These are phyloP conservation scores for Cotesia congregata DNA, from an alignment of 2,888 invertebrate species.

Conservation along the genomic window DNA sequence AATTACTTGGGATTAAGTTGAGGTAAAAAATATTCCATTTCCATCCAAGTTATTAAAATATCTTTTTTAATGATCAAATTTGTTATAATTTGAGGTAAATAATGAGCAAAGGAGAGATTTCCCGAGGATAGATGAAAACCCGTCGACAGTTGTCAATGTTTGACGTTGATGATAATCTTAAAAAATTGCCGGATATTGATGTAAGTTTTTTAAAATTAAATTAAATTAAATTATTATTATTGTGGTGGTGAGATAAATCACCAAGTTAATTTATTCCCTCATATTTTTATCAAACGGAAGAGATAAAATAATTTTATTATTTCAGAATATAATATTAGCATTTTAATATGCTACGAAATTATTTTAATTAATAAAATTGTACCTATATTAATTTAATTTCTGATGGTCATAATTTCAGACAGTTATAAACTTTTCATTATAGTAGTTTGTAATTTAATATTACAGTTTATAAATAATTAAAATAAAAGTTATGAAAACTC, in stretches of 20 bases:
- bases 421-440: too few species aligned
- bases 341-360: not conserved
- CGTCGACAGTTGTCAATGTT: conserved; percentile 64
- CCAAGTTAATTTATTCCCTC: too few species aligned
- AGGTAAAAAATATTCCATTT: conserved; percentile 3
- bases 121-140: conserved; percentile 66
- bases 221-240: not conserved
- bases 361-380: too few species aligned
- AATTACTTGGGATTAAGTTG: not conserved
- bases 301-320: not conserved
- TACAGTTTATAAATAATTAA: too few species aligned
- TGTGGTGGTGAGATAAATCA: too few species aligned
- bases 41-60: not conserved
- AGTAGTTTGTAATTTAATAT: too few species aligned
- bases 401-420: too few species aligned
- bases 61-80: not conserved
- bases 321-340: conserved; percentile 11
- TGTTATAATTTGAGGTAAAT: not conserved
- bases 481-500: too few species aligned
- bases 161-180: conserved; percentile 57
- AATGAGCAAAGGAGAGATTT: conserved; percentile 56
- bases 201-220: conserved; percentile 44
- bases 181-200: conserved; percentile 59
- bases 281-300: too few species aligned
- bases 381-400: too few species aligned